Conservation (phyloP, 2,797 vertebrate genomes). For the Hyperoplus lanceolatus region DNA sequence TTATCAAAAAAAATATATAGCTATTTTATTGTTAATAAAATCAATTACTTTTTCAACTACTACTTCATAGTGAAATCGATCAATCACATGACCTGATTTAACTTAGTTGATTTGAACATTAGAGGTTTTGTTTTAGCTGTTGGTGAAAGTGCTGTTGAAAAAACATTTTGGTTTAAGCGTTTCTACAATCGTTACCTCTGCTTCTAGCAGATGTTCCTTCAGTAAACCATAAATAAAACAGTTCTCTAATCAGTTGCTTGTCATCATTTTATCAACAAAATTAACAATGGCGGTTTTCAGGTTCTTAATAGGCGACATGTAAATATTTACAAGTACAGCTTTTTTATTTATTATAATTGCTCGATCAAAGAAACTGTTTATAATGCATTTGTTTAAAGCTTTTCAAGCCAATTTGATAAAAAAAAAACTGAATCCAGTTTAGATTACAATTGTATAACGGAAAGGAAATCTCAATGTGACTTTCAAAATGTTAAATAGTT, state of each 20-base stretch:
- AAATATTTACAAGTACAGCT: not conserved
- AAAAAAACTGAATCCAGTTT: not conserved
- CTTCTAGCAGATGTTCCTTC: constrained; percentile 85
- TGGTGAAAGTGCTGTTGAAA: constrained; percentile 64
- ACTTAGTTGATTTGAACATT: constrained; percentile 56
- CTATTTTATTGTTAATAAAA: constrained; percentile 49
- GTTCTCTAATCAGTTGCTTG: constrained; percentile 64
- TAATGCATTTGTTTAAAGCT: not conserved
- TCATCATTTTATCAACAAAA: constrained; percentile 37
- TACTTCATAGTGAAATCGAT: constrained; percentile 50
- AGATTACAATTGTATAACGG: not conserved
- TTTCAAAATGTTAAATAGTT: not conserved
- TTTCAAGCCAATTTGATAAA: not conserved
- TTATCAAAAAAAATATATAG: constrained; percentile 15
- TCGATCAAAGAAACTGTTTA: not conserved
- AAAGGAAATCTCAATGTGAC: not conserved
- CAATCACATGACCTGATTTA: constrained; percentile 45
- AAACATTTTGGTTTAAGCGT: constrained; percentile 77
- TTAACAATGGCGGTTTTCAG: constrained; percentile 9
- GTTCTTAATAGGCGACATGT: not conserved
- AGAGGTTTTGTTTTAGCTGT: constrained; percentile 51
- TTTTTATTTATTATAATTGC: not conserved
- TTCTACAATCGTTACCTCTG: constrained; percentile 86
- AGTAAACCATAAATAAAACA: constrained; percentile 85
- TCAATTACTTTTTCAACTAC: constrained; percentile 16